Base-by-base conservation (phyloP, 2,888 invertebrate species). In the Spicauda simplicius region DNA sequence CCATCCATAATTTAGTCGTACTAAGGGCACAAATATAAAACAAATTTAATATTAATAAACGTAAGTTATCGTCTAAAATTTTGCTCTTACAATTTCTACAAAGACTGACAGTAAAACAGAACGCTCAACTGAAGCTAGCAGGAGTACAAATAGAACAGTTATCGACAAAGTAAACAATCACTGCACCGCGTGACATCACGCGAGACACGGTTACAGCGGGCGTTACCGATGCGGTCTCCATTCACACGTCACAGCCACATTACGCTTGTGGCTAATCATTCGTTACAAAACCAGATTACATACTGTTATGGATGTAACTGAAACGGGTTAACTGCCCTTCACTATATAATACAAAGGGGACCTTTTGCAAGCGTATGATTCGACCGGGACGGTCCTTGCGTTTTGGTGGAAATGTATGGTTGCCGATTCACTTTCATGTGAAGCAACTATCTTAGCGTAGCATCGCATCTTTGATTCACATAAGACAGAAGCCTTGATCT, bases 251-350 rank as follows among this genome's bases (percentile, higher is more conserved):
- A 59, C 59, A 48, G 65, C 53, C 59, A 58, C 20, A 63, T 54
- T 54, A 59, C 59, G 59, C 58, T 45, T 59, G 59, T 33, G 59
- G 65, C 48, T 59, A 59, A 65, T 65, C 64, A 65, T 59, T 55
- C 65, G 48, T 55, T 30, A 48, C 65, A 53, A 66, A 59, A 66
- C 65, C 53, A 58, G 53, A 53, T 59, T 60, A 66, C 59, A 59
- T 66, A 66, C 59, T 14, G 59, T 58, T 64, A 64, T n/a, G 14
- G 58, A 41, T 52, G 50, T 20, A 50, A 52, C 33, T 45, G 45
- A n/a, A 45, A 45, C 45, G 48, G 11, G 25, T 33, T 57, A 50
- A 64, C 30, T 20, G 14, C n/a, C 52, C 52, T 2, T 5, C 41
- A 50, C 53, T 54, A 25, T 45, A 45, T 19, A 53, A 62, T 56